phyloP scores from a whole-genome alignment of 2,113 vertebrate species.

The Lagenorhynchus albirostris region DNA sequence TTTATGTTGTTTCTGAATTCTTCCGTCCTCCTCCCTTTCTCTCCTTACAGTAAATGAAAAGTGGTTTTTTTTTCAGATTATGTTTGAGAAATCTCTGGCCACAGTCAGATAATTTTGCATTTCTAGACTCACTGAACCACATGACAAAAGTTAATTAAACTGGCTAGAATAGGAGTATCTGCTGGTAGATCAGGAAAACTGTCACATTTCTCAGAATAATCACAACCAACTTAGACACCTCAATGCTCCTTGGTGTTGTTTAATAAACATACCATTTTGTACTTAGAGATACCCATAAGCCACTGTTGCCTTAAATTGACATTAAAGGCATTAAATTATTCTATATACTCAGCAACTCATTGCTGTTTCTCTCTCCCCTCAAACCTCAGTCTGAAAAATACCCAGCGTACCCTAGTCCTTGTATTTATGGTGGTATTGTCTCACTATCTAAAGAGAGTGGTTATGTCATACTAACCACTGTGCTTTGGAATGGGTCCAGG shows the following conservation, averaged over 20 bases:
- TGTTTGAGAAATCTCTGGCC: conserved; percentile 76
- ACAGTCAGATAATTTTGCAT: conserved; percentile 74
- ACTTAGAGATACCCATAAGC: conserved; percentile 53
- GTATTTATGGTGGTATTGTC: neutral
- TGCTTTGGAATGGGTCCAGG: neutral
- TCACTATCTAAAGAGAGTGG: neutral
- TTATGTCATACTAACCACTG: neutral
- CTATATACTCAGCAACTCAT: neutral
- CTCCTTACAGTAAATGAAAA: conserved; percentile 50
- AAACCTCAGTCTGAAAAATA: neutral
- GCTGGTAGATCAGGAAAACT: conserved; percentile 65
- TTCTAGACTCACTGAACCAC: conserved; percentile 78
- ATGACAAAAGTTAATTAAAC: conserved; percentile 84
- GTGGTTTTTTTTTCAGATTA: conserved; percentile 60
- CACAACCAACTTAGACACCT: conserved; percentile 60
- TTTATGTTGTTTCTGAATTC: neutral
- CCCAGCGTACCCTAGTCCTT: neutral
- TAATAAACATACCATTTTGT: conserved; percentile 71
- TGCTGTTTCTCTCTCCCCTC: neutral
- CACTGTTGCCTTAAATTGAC: conserved; percentile 28
- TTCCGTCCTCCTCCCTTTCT: neutral
- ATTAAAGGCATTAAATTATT: conserved; percentile 46
- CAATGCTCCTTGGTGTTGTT: conserved; percentile 62
- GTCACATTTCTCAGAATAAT: conserved; percentile 71
- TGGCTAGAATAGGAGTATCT: conserved; percentile 73